Percentiles rank a stretch among this genome's conserved stretches.
Conservation (phyloP, 1,140 invertebrate genomes). For the Diorhabda sublineata region DNA sequence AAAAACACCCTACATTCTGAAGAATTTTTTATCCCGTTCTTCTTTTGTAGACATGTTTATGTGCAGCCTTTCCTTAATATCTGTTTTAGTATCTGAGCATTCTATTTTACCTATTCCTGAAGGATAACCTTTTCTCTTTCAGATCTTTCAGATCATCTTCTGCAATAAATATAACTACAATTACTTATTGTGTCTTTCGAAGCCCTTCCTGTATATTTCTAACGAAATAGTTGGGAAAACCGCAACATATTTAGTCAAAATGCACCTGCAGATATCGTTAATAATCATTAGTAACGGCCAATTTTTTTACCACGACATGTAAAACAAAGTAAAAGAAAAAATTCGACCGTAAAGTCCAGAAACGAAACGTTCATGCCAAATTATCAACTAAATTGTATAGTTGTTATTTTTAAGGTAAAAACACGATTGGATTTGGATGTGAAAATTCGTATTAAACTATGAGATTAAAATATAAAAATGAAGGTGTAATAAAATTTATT, state of each 20-base stretch:
- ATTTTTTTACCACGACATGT: constrained; percentile 9
- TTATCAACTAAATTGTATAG: constrained; percentile 1
- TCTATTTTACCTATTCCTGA: too few species aligned
- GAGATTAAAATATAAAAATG: background rate
- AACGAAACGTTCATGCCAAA: background rate
- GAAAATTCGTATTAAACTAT: background rate
- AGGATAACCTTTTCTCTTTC: too few species aligned
- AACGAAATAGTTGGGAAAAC: constrained; percentile 24
- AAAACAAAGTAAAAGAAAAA: background rate
- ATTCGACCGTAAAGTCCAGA: background rate
- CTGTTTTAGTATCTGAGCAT: too few species aligned
- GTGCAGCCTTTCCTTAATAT: too few species aligned
- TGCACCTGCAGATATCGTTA: constrained; percentile 31
- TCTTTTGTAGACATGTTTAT: too few species aligned
- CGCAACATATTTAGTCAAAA: constrained; percentile 22
- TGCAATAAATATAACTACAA: background rate
- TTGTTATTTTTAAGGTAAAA: background rate
- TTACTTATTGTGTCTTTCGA: background rate
- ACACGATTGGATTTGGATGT: background rate
- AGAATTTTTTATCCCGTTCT: too few species aligned
- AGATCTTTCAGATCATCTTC: too few species aligned
- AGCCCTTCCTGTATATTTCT: constrained; percentile 3
- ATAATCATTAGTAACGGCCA: constrained; percentile 23
- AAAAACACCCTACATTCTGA: too few species aligned
- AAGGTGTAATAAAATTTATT: too few species aligned